Conservation (phyloP, 2,113 vertebrate species). For the Salvelinus alpinus region DNA sequence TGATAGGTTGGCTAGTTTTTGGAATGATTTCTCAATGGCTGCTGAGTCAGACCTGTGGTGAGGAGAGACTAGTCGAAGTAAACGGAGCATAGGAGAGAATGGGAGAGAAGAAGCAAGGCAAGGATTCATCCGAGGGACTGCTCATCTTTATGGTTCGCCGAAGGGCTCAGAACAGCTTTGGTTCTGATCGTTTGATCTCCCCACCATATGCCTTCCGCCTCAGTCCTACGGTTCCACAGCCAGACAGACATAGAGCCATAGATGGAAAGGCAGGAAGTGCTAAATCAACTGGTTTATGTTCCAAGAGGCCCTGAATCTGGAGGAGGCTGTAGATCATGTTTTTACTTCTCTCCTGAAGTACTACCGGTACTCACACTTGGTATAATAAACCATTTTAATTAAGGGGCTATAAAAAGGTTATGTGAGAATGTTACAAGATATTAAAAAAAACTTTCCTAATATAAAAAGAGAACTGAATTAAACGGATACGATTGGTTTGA, state of each 20-base stretch:
- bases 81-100: conserved; percentile 1
- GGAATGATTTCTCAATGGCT: neutral
- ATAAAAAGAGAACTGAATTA: neutral
- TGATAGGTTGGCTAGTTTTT: neutral
- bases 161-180: conserved; percentile 1
- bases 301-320: neutral
- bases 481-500: neutral
- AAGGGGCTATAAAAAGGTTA: neutral
- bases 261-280: conserved; percentile 6
- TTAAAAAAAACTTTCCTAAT: neutral
- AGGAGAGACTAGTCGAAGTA: neutral
- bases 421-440: neutral
- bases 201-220: neutral
- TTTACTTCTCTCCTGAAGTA: neutral
- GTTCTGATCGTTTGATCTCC: conserved; percentile 1
- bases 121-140: neutral
- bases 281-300: conserved; percentile 3
- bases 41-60: too few relatives aligned
- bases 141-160: conserved; percentile 6
- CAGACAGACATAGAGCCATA: neutral
- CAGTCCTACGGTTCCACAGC: neutral
- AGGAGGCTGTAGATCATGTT: neutral
- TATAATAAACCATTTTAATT: neutral
- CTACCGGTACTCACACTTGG: neutral
- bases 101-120: neutral